Evolutionary conservation across 2,113 vertebrate genomes (phyloP), one percentile per base, ranked within the genome.

Genomic region (Plectropomus leopardus): DNA sequence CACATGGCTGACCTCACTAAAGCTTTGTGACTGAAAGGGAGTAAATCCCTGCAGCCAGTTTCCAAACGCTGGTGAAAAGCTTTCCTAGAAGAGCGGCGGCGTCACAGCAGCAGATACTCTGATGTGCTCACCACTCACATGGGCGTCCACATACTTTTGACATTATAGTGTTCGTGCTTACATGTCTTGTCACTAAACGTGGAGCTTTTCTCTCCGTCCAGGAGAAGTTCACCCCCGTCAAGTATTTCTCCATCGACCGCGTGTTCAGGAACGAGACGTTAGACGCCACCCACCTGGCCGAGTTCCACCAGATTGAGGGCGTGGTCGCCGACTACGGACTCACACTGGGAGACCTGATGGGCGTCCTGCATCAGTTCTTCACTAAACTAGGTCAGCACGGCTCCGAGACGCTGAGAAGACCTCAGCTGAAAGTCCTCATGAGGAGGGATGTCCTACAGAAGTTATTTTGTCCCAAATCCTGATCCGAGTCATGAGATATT

Each of bases 221-320:
- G 97, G 95, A 96, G 77, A 96, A 95, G 75, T 99, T 99, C 88
- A 94, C 89, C 0, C 97, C 98, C 0, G 96, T 94, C 65, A 98
- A 98, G 78, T 98, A 97, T 44, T 99, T 99, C 93, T 99, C 98
- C 90, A 98, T 99, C 0, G 98, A 99, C 89, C 95, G 98, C 0
- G 98, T 99, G 44, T 99, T 99, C 94, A 96, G 98, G 63, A 99
- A 99, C 0, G 98, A 99, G 91, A 98, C 96, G 0, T 84, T 99
- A 80, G 98, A 99, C 0, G 97, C 98, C 75, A 99, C 98, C 0
- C 98, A 99, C 72, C 84, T 99, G 78, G 98, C 98, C 0, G 97
- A 99, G 94, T 99, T 99, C 90, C 97, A 99, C 87, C 98, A 99
- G 94, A 97, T 99, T 0, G 98, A 99, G 88, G 98, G 98, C 0